phyloP scores from a whole-genome alignment of 1,140 invertebrate genomes.

The Ceratosolen fusciceps region DNA sequence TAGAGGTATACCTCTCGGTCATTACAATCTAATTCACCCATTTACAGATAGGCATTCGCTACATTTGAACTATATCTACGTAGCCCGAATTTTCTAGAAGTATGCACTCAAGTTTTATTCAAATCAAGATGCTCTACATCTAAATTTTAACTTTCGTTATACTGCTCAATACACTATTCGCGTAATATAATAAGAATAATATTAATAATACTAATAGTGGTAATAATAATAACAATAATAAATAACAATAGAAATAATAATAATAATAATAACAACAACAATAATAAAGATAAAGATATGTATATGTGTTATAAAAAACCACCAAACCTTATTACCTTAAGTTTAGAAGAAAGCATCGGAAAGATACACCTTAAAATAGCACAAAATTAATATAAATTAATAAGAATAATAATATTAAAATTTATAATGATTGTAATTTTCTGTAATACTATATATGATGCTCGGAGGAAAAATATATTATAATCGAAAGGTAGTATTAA shows the following conservation, averaged over 20 bases:
- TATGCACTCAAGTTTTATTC: slow-evolving; percentile 56
- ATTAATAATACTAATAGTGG: too few species aligned
- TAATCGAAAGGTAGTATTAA: too few species aligned
- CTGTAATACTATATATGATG: neutral
- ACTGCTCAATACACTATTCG: slow-evolving; percentile 58
- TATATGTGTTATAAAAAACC: too few species aligned
- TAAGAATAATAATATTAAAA: slow-evolving; percentile 28
- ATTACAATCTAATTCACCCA: slow-evolving; percentile 22
- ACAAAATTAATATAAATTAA: slow-evolving; percentile 47
- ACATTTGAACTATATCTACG: slow-evolving; percentile 57
- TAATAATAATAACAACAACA: too few species aligned
- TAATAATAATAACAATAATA: too few species aligned
- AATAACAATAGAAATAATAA: too few species aligned
- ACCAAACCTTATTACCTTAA: slow-evolving; percentile 52
- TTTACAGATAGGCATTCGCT: slow-evolving; percentile 50
- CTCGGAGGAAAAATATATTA: slow-evolving; percentile 4
- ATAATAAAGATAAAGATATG: too few species aligned
- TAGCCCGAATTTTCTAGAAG: slow-evolving; percentile 57
- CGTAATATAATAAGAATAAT: slow-evolving; percentile 52
- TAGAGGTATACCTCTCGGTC: neutral
- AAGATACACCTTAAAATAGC: slow-evolving; percentile 49
- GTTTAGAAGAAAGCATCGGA: slow-evolving; percentile 49
- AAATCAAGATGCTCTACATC: slow-evolving; percentile 66
- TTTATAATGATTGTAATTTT: neutral
- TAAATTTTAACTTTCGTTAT: slow-evolving; percentile 54